Evolutionary conservation across 2,888 invertebrate genomes (phyloP), one percentile per base, ranked within the genome.

Genomic region (Bibio marci): DNA sequence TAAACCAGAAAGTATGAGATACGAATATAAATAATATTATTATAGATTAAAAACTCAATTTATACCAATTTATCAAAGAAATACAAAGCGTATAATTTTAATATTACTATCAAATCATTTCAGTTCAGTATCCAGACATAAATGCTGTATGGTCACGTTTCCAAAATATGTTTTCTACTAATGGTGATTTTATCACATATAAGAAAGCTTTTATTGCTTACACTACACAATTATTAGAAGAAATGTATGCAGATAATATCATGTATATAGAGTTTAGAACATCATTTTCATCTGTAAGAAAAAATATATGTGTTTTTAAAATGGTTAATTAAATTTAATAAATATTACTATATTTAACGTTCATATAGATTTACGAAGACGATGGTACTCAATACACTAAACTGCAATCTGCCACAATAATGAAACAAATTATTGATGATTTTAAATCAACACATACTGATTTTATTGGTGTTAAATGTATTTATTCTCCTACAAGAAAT

Each of bases 231-330:
- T 56, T 67, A 30, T 56, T 77, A 4, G 52, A 65, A 37, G 71
- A 76, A 49, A 52, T 73, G 27, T 64, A 67, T 44, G 59, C 66
- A 1, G 77, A 78, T 48, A 74, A 75, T 45, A 60, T 77, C 1
- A 62, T 71, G 53, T 76, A 76, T 45, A 52, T 70, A 0, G 77
- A 78, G 52, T 45, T 76, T 6, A 61, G 77, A 33, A 58, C 66
- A 22, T 42, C 39, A 19, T 41, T 39, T 15, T 18, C 28, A n/a
- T 8, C 28, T 30, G 37, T 43, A 18, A 14, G 19, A 10, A 13
- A 19, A 4, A 35, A 18, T 34, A 26, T 30, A 17, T 32, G n/a
- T 28, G 8, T 30, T 34, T 18, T 28, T n/a, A 28, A 14, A 28
- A 32, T 38, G 4, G 31, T 26, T 13, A 4, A 4, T 7, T 10